Percentiles rank a stretch among this genome's conserved stretches.
These are phyloP conservation scores for Salarias fasciatus DNA, from an alignment of 2,797 vertebrate species.

Conservation along the genomic window DNA sequence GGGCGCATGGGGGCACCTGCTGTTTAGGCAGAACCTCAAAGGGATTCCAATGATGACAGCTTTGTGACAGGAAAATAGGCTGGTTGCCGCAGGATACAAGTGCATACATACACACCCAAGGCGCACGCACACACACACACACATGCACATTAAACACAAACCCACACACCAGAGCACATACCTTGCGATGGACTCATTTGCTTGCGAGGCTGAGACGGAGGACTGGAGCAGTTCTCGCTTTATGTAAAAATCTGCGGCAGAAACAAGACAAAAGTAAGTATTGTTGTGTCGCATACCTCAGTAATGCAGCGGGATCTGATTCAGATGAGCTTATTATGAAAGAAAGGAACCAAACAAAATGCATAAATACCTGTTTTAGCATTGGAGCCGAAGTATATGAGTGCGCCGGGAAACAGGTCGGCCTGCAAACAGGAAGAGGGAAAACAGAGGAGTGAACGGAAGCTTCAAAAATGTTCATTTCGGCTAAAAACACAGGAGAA, in stretches of 20 bases:
- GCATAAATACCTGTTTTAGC: constrained; percentile 80
- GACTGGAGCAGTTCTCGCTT: constrained; percentile 70
- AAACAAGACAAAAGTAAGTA: constrained; percentile 34
- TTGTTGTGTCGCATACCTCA: constrained; percentile 39
- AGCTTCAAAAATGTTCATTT: constrained; percentile 32
- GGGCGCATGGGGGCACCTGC: constrained; percentile 69
- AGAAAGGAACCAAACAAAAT: constrained; percentile 10
- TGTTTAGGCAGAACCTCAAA: constrained; percentile 78
- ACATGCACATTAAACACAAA: constrained; percentile 38
- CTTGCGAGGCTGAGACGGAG: constrained; percentile 75
- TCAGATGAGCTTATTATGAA: constrained; percentile 18
- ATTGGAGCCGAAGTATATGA: constrained; percentile 92
- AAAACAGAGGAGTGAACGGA: constrained; percentile 36
- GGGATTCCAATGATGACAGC: constrained; percentile 78
- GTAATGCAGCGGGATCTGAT: constrained; percentile 28
- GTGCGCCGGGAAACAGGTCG: constrained; percentile 91
- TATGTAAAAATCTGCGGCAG: constrained; percentile 74
- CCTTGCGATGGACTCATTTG: constrained; percentile 81
- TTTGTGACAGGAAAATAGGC: constrained; percentile 73
- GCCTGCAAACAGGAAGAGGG: constrained; percentile 80
- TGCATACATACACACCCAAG: constrained; percentile 35
- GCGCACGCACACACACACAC: constrained; percentile 5
- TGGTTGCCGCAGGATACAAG: constrained; percentile 60
- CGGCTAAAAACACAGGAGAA: no score
- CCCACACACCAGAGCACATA: constrained; percentile 46